Evolutionary conservation across 2,888 invertebrate species (phyloP), one percentile per base, ranked within the genome.

Genomic region (Laspeyria flexula): DNA sequence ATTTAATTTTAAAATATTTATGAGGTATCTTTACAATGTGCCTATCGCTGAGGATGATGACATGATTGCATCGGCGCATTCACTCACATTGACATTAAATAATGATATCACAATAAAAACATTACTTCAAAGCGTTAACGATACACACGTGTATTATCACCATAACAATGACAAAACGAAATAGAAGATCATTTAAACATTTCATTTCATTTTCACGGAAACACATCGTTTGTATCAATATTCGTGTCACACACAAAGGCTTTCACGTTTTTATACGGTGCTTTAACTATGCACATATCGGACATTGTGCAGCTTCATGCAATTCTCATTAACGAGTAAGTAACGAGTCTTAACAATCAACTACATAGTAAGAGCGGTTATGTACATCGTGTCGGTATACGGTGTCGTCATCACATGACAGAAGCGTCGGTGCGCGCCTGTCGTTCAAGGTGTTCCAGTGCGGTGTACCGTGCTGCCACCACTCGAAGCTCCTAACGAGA

Each of bases 371-470:
- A 64, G 85, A 83, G 87, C 85, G 75, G 77, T 77, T 86, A 90
- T 91, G 85, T 90, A 91, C 90, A 91, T 75, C 79, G 82, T 86
- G 83, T 85, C 73, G 79, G 72, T 78, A 81, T 73, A 72, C 55
- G 71, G 76, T 78, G 81, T 77, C 74, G 75, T 80, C 78, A 75
- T 79, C 81, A 83, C 84, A 83, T 76, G 81, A 81, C 81, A 76
- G 80, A 90, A 88, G 88, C 88, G 79, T 83, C 84, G 71, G 79
- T 83, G 86, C 79, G 83, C 85, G 89, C 91, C 91, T 86, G 91
- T 90, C 85, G 83, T 83, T 80, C 79, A 88, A 91, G 91, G 91
- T 81, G 83, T 88, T 91, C 83, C 82, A 71, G 76, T 79, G 86
- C 82, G 81, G 81, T 77, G 81, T 79, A 76, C 81, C 83, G 87